phyloP scores from a whole-genome alignment of 1,140 invertebrate genomes.

The Linepithema humile region DNA sequence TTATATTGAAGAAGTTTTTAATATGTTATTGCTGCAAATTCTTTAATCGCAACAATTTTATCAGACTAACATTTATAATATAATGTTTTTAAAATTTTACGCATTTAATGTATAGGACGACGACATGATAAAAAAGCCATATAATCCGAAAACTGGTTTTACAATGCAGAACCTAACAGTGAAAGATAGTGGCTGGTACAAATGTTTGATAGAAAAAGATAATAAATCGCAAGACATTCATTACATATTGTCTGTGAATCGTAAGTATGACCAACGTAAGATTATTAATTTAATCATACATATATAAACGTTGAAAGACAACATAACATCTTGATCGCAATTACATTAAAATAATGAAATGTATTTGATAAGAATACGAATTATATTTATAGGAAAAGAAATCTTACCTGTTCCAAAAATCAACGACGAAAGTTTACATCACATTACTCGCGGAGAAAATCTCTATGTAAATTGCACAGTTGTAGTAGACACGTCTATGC shows the following conservation, averaged over 20 bases:
- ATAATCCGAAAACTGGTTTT: constrained; percentile 87
- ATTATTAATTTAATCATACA: constrained; percentile 75
- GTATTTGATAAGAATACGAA: constrained; percentile 17
- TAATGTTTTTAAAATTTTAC: neutral
- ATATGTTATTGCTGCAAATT: constrained; percentile 75
- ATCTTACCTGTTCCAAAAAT: constrained; percentile 69
- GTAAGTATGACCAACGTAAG: constrained; percentile 76
- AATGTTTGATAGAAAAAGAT: constrained; percentile 81
- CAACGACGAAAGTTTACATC: constrained; percentile 54
- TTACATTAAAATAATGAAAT: neutral
- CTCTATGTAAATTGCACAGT: constrained; percentile 72
- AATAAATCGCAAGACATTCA: constrained; percentile 59
- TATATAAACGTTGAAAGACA: no score
- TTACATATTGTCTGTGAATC: constrained; percentile 79
- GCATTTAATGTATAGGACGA: constrained; percentile 40
- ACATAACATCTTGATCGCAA: no score
- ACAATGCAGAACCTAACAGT: constrained; percentile 82
- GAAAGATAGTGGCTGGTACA: constrained; percentile 78
- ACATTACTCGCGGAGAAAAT: constrained; percentile 73
- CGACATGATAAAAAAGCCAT: constrained; percentile 79
- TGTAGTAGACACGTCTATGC: constrained; percentile 40
- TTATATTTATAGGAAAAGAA: constrained; percentile 46
- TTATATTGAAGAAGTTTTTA: constrained; percentile 78
- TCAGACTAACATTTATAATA: neutral
- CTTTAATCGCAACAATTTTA: constrained; percentile 44